These are phyloP conservation scores for Peromyscus maniculatus DNA, from an alignment of 2,113 vertebrate species.

Conservation along the genomic window DNA sequence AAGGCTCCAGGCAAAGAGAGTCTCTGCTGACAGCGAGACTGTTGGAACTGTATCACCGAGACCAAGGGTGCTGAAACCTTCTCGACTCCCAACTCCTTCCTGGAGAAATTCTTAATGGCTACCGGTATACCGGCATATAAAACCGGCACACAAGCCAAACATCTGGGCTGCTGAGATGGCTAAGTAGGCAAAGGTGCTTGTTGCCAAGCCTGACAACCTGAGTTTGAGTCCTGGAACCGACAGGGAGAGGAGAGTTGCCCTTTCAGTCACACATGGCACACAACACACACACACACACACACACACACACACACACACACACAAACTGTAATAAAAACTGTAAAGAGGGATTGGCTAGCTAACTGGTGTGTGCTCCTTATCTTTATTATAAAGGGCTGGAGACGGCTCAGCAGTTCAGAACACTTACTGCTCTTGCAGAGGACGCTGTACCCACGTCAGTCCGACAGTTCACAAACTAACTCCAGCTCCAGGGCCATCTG, in stretches of 20 bases:
- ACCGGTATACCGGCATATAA: background rate
- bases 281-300: background rate
- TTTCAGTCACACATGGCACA: background rate
- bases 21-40: background rate
- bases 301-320: background rate
- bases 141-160: background rate
- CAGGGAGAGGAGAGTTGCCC: background rate
- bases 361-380: background rate
- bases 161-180: background rate
- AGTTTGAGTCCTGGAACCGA: background rate
- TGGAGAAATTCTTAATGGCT: background rate
- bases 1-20: background rate
- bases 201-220: background rate
- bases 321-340: background rate
- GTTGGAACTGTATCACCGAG: background rate
- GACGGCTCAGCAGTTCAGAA: background rate
- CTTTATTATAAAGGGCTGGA: background rate
- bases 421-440: background rate
- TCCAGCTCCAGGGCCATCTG: background rate
- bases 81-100: background rate
- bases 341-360: background rate
- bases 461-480: background rate
- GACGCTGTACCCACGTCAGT: background rate
- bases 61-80: background rate
- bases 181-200: background rate